These are phyloP conservation scores for Pollenia griseotomentosa DNA, from an alignment of 2,888 invertebrate genomes.

Conservation along the genomic window DNA sequence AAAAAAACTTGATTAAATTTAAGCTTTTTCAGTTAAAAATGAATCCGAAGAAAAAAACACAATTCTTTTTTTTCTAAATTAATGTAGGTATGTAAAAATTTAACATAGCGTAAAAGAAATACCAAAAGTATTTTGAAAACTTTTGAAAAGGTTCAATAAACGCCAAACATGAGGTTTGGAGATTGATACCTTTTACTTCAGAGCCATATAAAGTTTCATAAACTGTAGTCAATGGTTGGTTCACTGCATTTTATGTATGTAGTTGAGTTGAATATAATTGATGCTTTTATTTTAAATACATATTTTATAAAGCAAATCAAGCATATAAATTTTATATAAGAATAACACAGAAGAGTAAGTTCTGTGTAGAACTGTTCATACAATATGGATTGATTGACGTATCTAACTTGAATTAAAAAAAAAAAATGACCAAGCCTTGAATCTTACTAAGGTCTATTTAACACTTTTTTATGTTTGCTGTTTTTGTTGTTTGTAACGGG, in stretches of 20 bases:
- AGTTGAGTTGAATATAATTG: constrained; percentile 17
- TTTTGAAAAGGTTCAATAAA: constrained; percentile 42
- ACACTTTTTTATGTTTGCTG: constrained; percentile 12
- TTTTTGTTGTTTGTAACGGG: constrained; percentile 1
- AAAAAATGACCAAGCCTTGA: constrained; percentile 45
- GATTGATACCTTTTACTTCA: constrained; percentile 22
- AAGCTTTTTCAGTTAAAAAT: not conserved
- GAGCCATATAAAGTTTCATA: constrained; percentile 43
- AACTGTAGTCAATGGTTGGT: constrained; percentile 27
- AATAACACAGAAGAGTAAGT: too few relatives aligned
- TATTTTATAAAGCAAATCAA: constrained; percentile 45
- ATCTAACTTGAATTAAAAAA: constrained; percentile 32
- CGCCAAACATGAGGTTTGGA: constrained; percentile 22
- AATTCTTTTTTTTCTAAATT: not conserved
- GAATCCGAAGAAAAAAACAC: not conserved
- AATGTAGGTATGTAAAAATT: not conserved
- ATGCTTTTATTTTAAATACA: constrained; percentile 12
- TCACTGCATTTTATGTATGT: not conserved
- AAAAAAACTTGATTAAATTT: not conserved
- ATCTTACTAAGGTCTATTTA: constrained; percentile 48
- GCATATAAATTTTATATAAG: constrained; percentile 36
- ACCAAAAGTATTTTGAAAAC: not conserved
- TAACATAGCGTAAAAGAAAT: not conserved
- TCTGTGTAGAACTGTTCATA: too few relatives aligned
- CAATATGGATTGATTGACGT: constrained; percentile 43